phyloP scores from a whole-genome alignment of 2,797 vertebrate genomes.

The Girardinus metallicus region DNA sequence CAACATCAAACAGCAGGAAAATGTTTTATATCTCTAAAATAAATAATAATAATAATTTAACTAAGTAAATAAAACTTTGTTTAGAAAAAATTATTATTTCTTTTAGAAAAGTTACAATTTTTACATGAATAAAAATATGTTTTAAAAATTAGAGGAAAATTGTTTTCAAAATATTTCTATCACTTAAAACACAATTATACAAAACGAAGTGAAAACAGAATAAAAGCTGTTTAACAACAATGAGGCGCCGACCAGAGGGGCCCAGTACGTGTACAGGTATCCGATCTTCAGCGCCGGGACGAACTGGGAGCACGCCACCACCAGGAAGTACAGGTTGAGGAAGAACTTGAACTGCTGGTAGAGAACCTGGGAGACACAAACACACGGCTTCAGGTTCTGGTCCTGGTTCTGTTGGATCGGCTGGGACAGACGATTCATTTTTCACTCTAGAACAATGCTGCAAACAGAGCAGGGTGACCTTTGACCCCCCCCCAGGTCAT shows the following conservation, averaged over 20 bases:
- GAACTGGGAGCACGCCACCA: slow-evolving; percentile 97
- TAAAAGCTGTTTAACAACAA: too few species aligned
- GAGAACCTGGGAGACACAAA: slow-evolving; percentile 87
- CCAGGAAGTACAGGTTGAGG: slow-evolving; percentile 98
- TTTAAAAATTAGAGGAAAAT: background rate
- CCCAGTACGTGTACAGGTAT: slow-evolving; percentile 99
- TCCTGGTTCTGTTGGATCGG: too few species aligned
- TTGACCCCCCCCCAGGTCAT: background rate
- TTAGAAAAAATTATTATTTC: too few species aligned
- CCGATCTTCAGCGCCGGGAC: slow-evolving; percentile 95
- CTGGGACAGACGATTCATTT: too few species aligned
- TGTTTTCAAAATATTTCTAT: background rate
- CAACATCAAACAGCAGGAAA: background rate
- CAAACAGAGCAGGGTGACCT: background rate
- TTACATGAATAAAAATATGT: background rate
- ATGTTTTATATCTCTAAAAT: background rate
- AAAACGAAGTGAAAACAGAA: too few species aligned
- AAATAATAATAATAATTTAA: background rate
- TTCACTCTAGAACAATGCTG: too few species aligned
- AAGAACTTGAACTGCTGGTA: slow-evolving; percentile 99
- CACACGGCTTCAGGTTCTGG: slow-evolving; percentile 5
- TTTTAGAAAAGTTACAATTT: background rate
- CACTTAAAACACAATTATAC: background rate
- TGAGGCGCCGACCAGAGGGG: slow-evolving; percentile 86
- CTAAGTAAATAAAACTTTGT: background rate